Conservation (phyloP, 2,113 vertebrate species). For the Lasiurus cinereus region DNA sequence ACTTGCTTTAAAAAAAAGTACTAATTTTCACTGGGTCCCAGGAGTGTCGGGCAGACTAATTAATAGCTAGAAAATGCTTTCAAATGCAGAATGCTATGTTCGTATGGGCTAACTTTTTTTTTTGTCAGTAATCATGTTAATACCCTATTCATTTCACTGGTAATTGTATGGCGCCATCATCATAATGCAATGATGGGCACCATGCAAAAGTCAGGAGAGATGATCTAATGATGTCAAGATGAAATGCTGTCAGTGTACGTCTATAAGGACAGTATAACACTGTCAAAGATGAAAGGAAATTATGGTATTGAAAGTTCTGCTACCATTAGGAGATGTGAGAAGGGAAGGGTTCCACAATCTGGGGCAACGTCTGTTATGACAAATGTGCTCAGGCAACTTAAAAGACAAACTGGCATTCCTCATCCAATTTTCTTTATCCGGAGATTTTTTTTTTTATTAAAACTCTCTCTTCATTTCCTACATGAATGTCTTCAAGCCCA, state of each 20-base stretch:
- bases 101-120: slow-evolving; percentile 72
- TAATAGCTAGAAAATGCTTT: slow-evolving; percentile 70
- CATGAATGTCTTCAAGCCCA: slow-evolving; percentile 76
- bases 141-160: slow-evolving; percentile 75
- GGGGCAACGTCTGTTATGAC: slow-evolving; percentile 87
- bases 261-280: slow-evolving; percentile 84
- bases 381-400: slow-evolving; percentile 83
- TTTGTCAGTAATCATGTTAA: slow-evolving; percentile 62
- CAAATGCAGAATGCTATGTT: slow-evolving; percentile 61
- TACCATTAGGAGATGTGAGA: slow-evolving; percentile 84
- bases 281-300: slow-evolving; percentile 88
- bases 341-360: slow-evolving; percentile 82
- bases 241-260: slow-evolving; percentile 87
- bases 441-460: slow-evolving; percentile 80
- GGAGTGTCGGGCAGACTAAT: slow-evolving; percentile 44
- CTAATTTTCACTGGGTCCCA: slow-evolving; percentile 49
- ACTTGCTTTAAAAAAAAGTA: background rate
- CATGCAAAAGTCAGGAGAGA: slow-evolving; percentile 82
- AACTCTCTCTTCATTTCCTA: slow-evolving; percentile 82
- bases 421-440: slow-evolving; percentile 79
- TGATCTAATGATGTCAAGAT: slow-evolving; percentile 86
- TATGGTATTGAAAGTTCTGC: slow-evolving; percentile 84
- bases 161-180: slow-evolving; percentile 80
- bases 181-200: slow-evolving; percentile 67
- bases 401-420: slow-evolving; percentile 81